Evolutionary conservation across 2,113 vertebrate genomes (phyloP), one percentile per base, ranked within the genome.

Genomic region (Argyrosomus japonicus): DNA sequence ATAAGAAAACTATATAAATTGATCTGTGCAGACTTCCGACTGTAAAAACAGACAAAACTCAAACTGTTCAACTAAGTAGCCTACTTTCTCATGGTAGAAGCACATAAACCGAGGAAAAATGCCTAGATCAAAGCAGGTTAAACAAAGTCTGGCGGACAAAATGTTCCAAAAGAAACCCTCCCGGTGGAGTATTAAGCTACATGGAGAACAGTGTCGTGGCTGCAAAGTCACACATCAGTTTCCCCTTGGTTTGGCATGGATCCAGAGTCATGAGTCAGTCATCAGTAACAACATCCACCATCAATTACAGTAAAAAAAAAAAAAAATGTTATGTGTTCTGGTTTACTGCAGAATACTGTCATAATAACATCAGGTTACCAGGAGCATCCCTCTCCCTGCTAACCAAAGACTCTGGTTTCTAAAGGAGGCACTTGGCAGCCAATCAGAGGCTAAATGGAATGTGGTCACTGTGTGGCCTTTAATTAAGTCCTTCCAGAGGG

Each of bases 391-490:
- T 63, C 15, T 71, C 14, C 18, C 11, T 25, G 27, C 15, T 77
- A 47, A 65, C 53, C 79, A 65, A n/a, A 68, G 63, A 56, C 56
- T 83, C 36, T 13, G 68, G 53, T 86, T 88, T 87, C 64, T 68
- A 47, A 83, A 79, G 70, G 40, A 82, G 69, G 36, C 17, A 43
- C 50, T 84, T 84, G 79, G 73, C 65, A 57, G 75, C 61, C 75
- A 64, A 68, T 84, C 72, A 87, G 62, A 83, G 62, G 74, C 73
- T 69, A 73, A 83, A 76, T 53, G 56, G 60, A 83, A 83, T 79
- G 69, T 83, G 77, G 82, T 83, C 71, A 77, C 45, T 80, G 53
- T 80, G 75, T 62, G 53, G 77, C 73, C 77, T 84, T 77, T 88
- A 78, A 88, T 81, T 70, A 78, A 78, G 70, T 68, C 56, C 43